Evolutionary conservation across 2,888 invertebrate species (phyloP), one percentile per base, ranked within the genome.

Genomic region (Caprella mutica): DNA sequence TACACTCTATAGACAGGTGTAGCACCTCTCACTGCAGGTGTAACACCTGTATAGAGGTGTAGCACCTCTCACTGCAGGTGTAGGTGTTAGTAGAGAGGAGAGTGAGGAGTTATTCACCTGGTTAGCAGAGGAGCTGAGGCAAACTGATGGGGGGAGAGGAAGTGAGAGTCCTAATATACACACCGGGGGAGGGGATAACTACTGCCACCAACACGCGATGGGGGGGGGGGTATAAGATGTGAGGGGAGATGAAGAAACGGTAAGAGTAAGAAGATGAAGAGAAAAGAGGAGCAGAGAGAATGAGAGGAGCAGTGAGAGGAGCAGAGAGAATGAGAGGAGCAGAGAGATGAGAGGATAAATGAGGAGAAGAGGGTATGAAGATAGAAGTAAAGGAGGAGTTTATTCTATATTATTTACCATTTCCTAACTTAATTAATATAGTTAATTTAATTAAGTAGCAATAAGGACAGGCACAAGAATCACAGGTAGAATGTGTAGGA

Each of bases 81-180:
- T 26, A 40, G 23, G 43, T 12, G 43, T 26, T 39, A 40, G 53
- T 26, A 24, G n/a, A 35, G 23, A 35, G 8, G 52, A n/a, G 52
- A 38, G 52, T 23, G 38, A 30, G 23, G 52, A 38, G 52, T 14
- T 35, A 40, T n/a, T 24, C 27, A 44, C 17, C 44, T 21, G 46
- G 27, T 35, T 26, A 39, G 19, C 44, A 26, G 54, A 44, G 46
- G 27, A 39, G 27, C 35, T 3, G 38, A 24, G 26, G 27, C 23
- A 52, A 40, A 52, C 39, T 39, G 52, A 52, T 23, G 40, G 52
- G 40, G 52, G 39, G 38, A 52, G 52, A 52, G 52, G 39, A 39
- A 52, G 52, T 39, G 52, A 52, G 52, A 38, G 14, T 3, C 21
- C 17, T 29, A 1, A 42, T 26, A 21, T 24, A 40, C 24, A 40